Percentiles rank a stretch among this genome's conserved stretches.
Conservation (phyloP, 2,113 vertebrate species). For the Ophthalmolycus amberensis region DNA sequence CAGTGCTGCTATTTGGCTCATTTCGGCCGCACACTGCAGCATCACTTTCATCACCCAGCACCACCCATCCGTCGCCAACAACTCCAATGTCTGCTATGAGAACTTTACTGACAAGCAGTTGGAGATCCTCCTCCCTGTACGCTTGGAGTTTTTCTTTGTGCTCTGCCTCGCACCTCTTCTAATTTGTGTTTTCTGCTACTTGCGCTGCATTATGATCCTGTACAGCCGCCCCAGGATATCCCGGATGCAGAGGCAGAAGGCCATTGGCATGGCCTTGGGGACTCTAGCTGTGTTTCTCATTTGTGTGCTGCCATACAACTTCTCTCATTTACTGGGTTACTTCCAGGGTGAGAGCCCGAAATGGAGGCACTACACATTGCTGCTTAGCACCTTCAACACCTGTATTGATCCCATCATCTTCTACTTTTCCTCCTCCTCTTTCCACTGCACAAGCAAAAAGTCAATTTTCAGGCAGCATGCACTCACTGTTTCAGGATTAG, state of each 20-base stretch:
- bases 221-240: conserved; percentile 67
- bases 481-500: fast-evolving
- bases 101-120: conserved; percentile 77
- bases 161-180: conserved; percentile 81
- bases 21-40: conserved; percentile 82
- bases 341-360: conserved; percentile 46
- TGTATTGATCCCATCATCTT: conserved; percentile 85
- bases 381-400: conserved; percentile 84
- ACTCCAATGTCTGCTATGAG: conserved; percentile 76
- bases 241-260: conserved; percentile 71
- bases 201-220: conserved; percentile 73
- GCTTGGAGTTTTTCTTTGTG: conserved; percentile 82
- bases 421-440: conserved; percentile 77
- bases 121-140: conserved; percentile 75
- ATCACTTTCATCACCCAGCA: conserved; percentile 75
- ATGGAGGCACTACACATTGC: conserved; percentile 82
- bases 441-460: conserved; percentile 48
- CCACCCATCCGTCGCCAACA: neutral
- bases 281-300: conserved; percentile 84
- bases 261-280: conserved; percentile 80
- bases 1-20: conserved; percentile 77
- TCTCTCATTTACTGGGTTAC: conserved; percentile 84
- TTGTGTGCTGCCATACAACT: conserved; percentile 85
- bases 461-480: conserved; percentile 48
- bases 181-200: conserved; percentile 77